Conservation (phyloP, 2,888 invertebrate species). For the Clunio marinus region DNA sequence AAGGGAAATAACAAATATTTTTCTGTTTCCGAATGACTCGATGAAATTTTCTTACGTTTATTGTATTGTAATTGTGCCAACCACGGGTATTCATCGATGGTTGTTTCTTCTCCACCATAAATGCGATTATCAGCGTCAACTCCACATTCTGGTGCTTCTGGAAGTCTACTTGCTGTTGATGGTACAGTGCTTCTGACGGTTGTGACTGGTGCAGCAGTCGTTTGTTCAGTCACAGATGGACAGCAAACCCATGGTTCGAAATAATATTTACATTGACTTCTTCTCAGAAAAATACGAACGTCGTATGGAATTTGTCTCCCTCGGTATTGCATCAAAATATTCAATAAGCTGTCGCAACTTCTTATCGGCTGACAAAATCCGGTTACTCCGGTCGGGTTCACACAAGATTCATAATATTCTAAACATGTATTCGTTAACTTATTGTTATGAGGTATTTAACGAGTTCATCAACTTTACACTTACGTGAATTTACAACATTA, state of each 20-base stretch:
- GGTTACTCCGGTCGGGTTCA: neutral
- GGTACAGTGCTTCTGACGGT: neutral
- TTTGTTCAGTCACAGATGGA: conserved; percentile 38
- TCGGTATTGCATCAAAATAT: neutral
- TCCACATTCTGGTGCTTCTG: conserved; percentile 47
- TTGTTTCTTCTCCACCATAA: conserved; percentile 59
- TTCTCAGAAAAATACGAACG: neutral
- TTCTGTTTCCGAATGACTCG: neutral
- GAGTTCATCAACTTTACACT: too few relatives aligned
- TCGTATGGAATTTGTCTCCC: neutral
- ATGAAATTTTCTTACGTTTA: conserved; percentile 54
- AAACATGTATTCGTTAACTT: too few relatives aligned
- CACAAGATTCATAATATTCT: neutral
- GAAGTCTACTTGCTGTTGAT: conserved; percentile 41
- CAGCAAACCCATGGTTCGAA: conserved; percentile 46
- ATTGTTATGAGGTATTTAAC: too few relatives aligned
- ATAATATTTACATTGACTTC: conserved; percentile 26
- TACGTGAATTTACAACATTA: too few relatives aligned
- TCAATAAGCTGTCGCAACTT: neutral
- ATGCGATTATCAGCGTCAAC: conserved; percentile 53
- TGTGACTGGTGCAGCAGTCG: neutral
- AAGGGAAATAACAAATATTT: neutral
- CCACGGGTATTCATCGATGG: conserved; percentile 66
- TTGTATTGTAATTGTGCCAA: conserved; percentile 64
- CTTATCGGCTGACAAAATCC: neutral